phyloP scores from a whole-genome alignment of 2,888 invertebrate genomes.

The Neoitamus cyanurus region DNA sequence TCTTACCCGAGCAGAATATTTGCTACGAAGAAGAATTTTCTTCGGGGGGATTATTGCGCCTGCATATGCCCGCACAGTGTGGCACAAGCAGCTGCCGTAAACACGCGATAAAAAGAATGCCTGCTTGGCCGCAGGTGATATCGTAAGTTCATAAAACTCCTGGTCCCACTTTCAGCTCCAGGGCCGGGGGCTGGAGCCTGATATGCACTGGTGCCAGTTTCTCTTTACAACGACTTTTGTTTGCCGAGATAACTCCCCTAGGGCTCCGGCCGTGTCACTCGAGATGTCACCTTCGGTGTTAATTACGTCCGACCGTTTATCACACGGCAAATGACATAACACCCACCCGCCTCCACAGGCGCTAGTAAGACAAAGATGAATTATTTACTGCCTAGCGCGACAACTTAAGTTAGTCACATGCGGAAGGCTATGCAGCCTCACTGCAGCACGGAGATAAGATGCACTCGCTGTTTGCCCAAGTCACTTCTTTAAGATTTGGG shows the following conservation, averaged over 20 bases:
- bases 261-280: background rate
- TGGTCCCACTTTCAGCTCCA: background rate
- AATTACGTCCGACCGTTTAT: slow-evolving; percentile 15
- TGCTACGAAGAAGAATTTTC: background rate
- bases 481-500: background rate
- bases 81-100: background rate
- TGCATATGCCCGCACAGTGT: background rate
- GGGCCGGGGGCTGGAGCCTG: background rate
- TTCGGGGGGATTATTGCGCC: background rate
- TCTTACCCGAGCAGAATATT: too few species aligned
- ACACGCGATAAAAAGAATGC: background rate
- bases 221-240: background rate
- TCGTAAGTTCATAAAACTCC: background rate
- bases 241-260: background rate
- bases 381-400: background rate
- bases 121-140: background rate
- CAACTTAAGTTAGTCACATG: background rate
- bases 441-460: background rate
- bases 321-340: background rate
- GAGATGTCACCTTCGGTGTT: slow-evolving; percentile 34
- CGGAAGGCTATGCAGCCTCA: background rate
- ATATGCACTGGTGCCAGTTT: background rate
- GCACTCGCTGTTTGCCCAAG: background rate
- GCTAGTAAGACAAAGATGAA: background rate
- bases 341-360: background rate